Base-by-base conservation (phyloP, 2,113 vertebrate species). In the Puffinus mauretanicus region DNA sequence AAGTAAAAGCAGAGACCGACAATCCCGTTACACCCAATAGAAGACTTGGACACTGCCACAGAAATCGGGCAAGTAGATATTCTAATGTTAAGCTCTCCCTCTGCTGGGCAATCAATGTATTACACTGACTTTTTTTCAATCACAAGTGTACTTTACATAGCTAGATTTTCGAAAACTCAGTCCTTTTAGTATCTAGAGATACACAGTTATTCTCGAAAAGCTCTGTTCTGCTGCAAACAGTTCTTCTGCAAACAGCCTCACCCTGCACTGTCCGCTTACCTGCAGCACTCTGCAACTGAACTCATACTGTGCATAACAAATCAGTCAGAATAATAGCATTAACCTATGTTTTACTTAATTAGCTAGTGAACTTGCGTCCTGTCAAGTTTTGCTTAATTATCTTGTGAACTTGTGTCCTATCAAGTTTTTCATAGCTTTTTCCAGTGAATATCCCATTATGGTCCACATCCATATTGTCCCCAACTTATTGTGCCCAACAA, bases 21-120 rank as follows among this genome's bases (percentile, higher is more conserved):
- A 71, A 65, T 46, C 25, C 36, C 2, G 2, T 65, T 55, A 46
- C 11, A 75, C 22, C 18, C 38, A 32, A 11, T 0, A 36, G 21
- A 40, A 77, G 24, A 62, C 58, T 12, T 13, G 9, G 36, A 30
- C 20, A 34, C 15, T 7, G 30, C 13, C 26, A 49, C 42, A 9
- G 62, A 46, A 54, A 61, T 25, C 22, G 42, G 46, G 20, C 46
- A 47, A 34, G 49, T 4, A 24, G 32, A 7, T 36, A 97, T 98
- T 94, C 38, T 46, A 89, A 96, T 21, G 97, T 42, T 77, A 90
- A 96, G 97, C 88, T 44, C 97, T 82, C 98, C 98, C 98, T 98
- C 98, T 98, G 87, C 97, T 96, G 98, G 96, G 47, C 32, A 70
- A 25, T 5, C 22, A 7, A 2, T 24, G 46, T 82, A 87, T 77